A percentile compares a stretch with the other conserved stretches of the same genome.
Conservation (phyloP, 2,113 vertebrate genomes). For the Philantomba maxwellii region DNA sequence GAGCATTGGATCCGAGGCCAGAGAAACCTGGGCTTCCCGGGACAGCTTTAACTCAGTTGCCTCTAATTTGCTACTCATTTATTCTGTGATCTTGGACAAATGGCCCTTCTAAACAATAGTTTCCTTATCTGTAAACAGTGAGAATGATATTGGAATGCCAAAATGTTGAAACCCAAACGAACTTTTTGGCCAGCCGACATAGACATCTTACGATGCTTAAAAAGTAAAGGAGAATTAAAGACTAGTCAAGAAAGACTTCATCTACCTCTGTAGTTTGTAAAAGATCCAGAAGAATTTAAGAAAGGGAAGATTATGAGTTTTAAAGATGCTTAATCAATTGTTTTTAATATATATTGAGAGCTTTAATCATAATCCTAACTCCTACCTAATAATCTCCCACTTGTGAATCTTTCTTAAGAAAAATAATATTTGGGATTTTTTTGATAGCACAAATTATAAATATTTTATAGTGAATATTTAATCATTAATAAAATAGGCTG, state of each 20-base stretch:
- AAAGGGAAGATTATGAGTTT: not conserved
- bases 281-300: not conserved
- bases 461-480: not conserved
- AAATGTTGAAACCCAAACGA: not conserved
- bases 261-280: not conserved
- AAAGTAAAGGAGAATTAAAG: not conserved
- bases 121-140: not conserved
- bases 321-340: not conserved
- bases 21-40: not conserved
- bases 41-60: not conserved
- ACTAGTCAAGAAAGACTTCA: not conserved
- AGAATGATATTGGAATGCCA: not conserved
- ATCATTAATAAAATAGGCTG: not conserved
- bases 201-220: not conserved
- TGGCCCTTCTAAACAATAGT: not conserved
- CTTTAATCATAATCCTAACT: not conserved
- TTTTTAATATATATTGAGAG: not conserved
- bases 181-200: not conserved
- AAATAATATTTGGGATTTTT: not conserved
- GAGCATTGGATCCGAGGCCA: not conserved
- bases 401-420: conserved; percentile 12
- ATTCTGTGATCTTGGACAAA: not conserved
- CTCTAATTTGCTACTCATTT: not conserved
- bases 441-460: not conserved
- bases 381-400: not conserved